A percentile compares a stretch with the other conserved stretches of the same genome.
Evolutionary conservation across 2,888 invertebrate genomes (phyloP).

Genomic region (Liposcelis brunnea): DNA sequence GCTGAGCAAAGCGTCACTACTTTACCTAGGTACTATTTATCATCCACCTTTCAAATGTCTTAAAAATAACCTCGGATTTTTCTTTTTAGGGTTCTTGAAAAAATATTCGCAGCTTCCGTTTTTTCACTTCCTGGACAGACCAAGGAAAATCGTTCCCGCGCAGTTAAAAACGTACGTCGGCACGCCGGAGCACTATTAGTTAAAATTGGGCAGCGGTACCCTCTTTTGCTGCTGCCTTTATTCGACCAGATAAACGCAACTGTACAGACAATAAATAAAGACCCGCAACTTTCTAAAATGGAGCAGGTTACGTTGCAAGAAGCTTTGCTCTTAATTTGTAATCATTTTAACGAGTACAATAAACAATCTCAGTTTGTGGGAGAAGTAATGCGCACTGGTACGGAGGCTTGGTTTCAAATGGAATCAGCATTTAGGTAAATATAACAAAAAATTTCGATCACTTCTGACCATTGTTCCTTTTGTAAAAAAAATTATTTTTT

Average conservation of each 20-base stretch:
- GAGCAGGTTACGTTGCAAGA: constrained; percentile 35
- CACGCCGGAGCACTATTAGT: constrained; percentile 84
- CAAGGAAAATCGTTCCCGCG: constrained; percentile 46
- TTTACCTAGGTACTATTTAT: constrained; percentile 3
- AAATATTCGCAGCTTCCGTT: constrained; percentile 71
- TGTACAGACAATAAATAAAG: constrained; percentile 47
- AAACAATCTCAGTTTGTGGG: constrained; percentile 49
- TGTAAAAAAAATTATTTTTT: too few relatives aligned
- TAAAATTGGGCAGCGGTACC: constrained; percentile 76
- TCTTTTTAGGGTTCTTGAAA: constrained; percentile 49
- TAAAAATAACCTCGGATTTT: background rate
- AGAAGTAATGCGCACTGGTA: constrained; percentile 48
- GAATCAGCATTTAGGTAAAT: constrained; percentile 24
- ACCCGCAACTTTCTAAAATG: background rate
- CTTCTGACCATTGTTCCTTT: too few relatives aligned
- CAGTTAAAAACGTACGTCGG: constrained; percentile 67
- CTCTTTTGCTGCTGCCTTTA: constrained; percentile 63
- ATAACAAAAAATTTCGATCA: background rate
- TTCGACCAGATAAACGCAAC: constrained; percentile 71
- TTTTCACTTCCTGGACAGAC: constrained; percentile 49
- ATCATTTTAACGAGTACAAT: constrained; percentile 78
- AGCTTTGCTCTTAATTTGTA: constrained; percentile 64
- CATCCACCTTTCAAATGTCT: background rate
- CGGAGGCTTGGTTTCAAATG: constrained; percentile 45
- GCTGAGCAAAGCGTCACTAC: constrained; percentile 22